Evolutionary conservation across 2,888 invertebrate genomes (phyloP).

Genomic region (Campoplex capitator): DNA sequence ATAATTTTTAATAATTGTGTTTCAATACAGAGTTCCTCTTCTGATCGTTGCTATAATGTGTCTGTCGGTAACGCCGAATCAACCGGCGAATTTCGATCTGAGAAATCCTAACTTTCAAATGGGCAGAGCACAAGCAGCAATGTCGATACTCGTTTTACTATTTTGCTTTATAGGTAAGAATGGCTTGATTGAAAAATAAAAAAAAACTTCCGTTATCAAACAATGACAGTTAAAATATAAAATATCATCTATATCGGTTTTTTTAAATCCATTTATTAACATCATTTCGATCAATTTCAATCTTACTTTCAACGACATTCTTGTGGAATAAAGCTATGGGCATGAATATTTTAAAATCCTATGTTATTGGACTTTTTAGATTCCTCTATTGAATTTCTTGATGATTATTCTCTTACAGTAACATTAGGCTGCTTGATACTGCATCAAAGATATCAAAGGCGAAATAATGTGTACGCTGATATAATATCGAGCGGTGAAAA

Average conservation of each 20-base stretch:
- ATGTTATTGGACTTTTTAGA: too few species aligned
- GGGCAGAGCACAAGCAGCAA: conserved; percentile 91
- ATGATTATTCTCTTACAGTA: conserved; percentile 85
- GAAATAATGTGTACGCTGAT: conserved; percentile 84
- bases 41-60: conserved; percentile 89
- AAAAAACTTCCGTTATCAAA: not conserved
- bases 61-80: conserved; percentile 85
- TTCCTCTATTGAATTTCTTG: not conserved
- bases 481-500: conserved; percentile 70
- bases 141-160: conserved; percentile 90
- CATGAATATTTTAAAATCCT: too few species aligned
- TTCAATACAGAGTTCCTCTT: conserved; percentile 85
- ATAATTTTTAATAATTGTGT: not conserved
- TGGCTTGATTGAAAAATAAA: not conserved
- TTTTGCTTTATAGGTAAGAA: conserved; percentile 91
- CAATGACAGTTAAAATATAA: too few species aligned
- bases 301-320: too few species aligned
- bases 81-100: conserved; percentile 86
- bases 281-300: not conserved
- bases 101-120: conserved; percentile 92
- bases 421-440: conserved; percentile 93
- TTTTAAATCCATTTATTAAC: too few species aligned
- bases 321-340: too few species aligned
- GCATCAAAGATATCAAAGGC: conserved; percentile 92
- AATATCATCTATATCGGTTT: too few species aligned